Percentiles rank a stretch among this genome's conserved stretches.
Conservation (phyloP, 1,140 invertebrate genomes). For the Popillia japonica region DNA sequence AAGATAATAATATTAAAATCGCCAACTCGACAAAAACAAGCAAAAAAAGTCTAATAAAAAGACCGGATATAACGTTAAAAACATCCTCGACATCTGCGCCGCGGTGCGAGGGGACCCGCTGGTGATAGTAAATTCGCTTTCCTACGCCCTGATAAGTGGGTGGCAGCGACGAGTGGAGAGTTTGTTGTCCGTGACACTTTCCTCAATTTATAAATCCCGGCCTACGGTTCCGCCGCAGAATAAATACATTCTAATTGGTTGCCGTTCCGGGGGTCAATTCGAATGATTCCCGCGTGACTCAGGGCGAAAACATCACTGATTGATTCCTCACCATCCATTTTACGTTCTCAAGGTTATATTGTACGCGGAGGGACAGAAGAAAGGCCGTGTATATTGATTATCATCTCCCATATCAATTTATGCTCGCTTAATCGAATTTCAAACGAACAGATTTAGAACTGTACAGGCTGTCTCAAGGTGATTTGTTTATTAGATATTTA, state of each 20-base stretch:
- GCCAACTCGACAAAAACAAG: too few species aligned
- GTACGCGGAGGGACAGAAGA: neutral
- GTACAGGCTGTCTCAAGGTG: too few species aligned
- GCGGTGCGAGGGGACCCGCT: too few species aligned
- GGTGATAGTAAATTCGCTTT: neutral
- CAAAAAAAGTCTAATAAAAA: too few species aligned
- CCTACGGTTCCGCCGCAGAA: neutral
- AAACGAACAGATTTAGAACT: too few species aligned
- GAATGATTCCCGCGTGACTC: neutral
- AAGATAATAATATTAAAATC: too few species aligned
- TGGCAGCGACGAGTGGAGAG: neutral
- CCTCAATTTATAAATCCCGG: neutral
- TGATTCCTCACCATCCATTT: neutral
- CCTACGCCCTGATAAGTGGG: too few species aligned
- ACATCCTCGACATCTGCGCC: too few species aligned
- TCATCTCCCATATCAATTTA: too few species aligned
- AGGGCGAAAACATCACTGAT: neutral
- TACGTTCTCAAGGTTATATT: neutral
- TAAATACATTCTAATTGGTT: neutral
- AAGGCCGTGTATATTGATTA: constrained; percentile 1
- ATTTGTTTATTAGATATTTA: too few species aligned
- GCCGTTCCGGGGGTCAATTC: neutral
- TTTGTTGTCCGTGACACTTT: neutral
- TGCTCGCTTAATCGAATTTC: too few species aligned
- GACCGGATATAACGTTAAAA: too few species aligned